Evolutionary conservation across 2,113 vertebrate genomes (phyloP).

Genomic region (Forbesichthys papilliferus): DNA sequence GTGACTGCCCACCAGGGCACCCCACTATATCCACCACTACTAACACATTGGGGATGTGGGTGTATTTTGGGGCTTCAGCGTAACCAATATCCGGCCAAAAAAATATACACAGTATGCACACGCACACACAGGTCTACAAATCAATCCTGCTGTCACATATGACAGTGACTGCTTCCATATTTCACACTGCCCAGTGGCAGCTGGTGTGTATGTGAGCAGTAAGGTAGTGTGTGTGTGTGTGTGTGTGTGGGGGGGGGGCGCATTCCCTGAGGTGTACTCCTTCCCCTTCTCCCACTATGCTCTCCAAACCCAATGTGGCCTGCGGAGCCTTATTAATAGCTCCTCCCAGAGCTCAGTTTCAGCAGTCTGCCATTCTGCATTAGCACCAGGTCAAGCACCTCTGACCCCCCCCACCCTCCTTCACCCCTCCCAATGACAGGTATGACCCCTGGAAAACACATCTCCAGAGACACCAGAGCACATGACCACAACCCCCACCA

Average conservation of each 20-base stretch:
- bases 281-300: background rate
- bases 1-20: no score
- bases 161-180: constrained; percentile 23
- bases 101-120: no score
- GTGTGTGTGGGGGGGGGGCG: constrained; percentile 13
- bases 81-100: no score
- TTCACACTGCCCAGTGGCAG: no score
- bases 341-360: constrained; percentile 59
- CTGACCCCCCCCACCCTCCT: background rate
- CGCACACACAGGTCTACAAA: background rate
- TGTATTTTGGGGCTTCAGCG: no score
- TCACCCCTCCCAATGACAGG: constrained; percentile 32
- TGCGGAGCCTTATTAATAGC: constrained; percentile 74
- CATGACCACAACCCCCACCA: background rate
- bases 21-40: no score
- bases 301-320: constrained; percentile 59
- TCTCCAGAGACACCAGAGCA: no score
- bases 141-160: constrained; percentile 15
- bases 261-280: background rate
- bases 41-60: no score
- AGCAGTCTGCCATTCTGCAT: constrained; percentile 60
- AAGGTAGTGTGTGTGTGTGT: constrained; percentile 25
- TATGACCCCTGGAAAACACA: constrained; percentile 20
- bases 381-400: constrained; percentile 47
- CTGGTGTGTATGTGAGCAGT: background rate